Evolutionary conservation across 1,140 invertebrate species (phyloP), one percentile per base, ranked within the genome.

Genomic region (Lasioglossum albipes): DNA sequence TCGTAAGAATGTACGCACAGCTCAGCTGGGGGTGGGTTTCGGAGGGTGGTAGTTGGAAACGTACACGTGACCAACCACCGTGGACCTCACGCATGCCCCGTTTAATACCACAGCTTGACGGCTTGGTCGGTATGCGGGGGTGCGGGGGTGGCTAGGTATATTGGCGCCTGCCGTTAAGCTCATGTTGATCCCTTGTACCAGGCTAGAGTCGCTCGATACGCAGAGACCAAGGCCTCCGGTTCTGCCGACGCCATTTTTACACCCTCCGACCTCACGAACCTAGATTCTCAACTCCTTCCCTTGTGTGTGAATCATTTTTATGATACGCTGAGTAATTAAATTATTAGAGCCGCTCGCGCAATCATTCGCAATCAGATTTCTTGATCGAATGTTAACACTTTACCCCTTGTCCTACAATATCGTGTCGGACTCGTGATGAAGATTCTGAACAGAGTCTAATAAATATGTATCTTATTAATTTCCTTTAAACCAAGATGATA

Each of bases 131-230:
- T 82, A 83, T 85, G 83, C 62, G 71, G 73, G 79, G 78, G 72
- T 5, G 75, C 42, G 72, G 66, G 77, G 62, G 67, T 79, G 80
- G 82, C 82, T 83, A 89, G 87, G 83, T 91, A 91, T 91, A 91
- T 90, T 91, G 90, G 89, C 88, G 88, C 87, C 87, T 87, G 88
- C 85, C 87, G 86, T 87, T 91, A 91, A 91, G 89, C 90, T 87
- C 84, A 81, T 81, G 89, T 84, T 89, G 88, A 91, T 90, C 89
- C 88, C 88, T 90, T 84, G 87, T 89, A 87, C 85, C 84, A 76
- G 76, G 82, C 86, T 84, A 85, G 84, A 86, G 83, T 61, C 83
- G 61, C 87, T 88, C 75, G 71, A 88, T 86, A 66, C 82, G 72
- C 71, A 86, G 82, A 81, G 87, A 84, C 79, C 79, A 6, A 54